Base-by-base conservation (phyloP, 2,113 vertebrate genomes). In the Cyanoliseus patagonus region DNA sequence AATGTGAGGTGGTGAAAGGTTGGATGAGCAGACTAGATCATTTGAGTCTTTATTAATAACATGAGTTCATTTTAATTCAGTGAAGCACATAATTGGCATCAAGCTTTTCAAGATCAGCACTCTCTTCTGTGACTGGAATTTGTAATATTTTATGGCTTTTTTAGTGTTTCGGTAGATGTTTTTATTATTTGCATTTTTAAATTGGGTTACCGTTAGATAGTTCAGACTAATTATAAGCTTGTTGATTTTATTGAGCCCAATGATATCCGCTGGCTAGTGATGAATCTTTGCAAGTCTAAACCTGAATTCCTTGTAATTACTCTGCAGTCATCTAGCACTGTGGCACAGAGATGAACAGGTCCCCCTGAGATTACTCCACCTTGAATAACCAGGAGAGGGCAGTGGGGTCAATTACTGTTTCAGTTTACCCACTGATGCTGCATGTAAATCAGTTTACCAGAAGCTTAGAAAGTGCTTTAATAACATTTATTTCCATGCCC, bases 81-180 rank as follows among this genome's bases (percentile, higher is more conserved):
- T 96, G 97, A 98, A 98, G 98, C 98, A 97, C 94, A 95, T 98
- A 98, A 98, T 98, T 98, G 97, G 96, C 95, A 97, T 96, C 97
- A 96, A 97, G 96, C 80, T 97, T 97, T 94, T 96, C 94, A 97
- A 97, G 95, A 98, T 96, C 97, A 97, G 89, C 92, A 86, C 85
- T 96, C 88, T 80, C 72, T 86, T 75, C 57, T 95, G 97, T 96
- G 96, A 97, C 93, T 94, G 41, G 96, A 98, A 97, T 98, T 83
- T 68, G 46, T 96, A 97, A 98, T 96, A 93, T 90, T 96, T 96
- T 62, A 70, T 94, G 88, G 87, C 44, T 95, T 86, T 88, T 86
- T 83, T 83, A 95, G 95, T 96, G 88, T 93, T 91, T 69, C 94
- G 93, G 96, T 83, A 95, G 92, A 92, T 92, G 69, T 96, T 96